Percentiles rank a stretch among this genome's conserved stretches.
Evolutionary conservation across 2,888 invertebrate genomes (phyloP).

Genomic region (Catocala fraxini): DNA sequence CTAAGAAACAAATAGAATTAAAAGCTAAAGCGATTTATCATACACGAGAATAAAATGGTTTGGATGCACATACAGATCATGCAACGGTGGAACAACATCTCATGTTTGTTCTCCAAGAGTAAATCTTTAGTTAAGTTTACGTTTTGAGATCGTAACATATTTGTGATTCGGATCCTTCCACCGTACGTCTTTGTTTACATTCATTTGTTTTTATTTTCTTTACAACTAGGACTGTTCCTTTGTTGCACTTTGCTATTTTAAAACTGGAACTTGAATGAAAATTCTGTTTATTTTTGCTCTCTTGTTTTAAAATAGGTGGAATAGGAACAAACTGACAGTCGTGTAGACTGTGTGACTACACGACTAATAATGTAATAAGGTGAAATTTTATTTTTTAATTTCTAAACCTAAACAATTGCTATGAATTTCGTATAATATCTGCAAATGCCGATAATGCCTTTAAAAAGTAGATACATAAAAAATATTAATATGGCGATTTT

Average conservation of each 20-base stretch:
- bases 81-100: conserved; percentile 30
- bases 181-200: conserved; percentile 19
- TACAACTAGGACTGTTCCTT: conserved; percentile 8
- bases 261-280: conserved; percentile 2
- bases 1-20: no score
- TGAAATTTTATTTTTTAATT: no score
- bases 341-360: no score
- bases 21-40: background rate
- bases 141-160: conserved; percentile 35
- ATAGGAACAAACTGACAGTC: no score
- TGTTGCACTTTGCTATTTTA: conserved; percentile 9
- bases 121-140: conserved; percentile 29
- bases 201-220: conserved; percentile 20
- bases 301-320: background rate
- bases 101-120: conserved; percentile 17
- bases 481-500: no score
- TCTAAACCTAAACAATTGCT: no score
- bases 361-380: no score
- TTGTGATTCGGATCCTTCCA: conserved; percentile 32
- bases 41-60: conserved; percentile 15
- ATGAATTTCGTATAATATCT: no score
- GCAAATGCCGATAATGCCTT: no score
- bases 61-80: conserved; percentile 35
- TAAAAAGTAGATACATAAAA: no score
- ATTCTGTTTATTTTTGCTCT: conserved; percentile 1